Evolutionary conservation across 2,888 invertebrate species (phyloP), one percentile per base, ranked within the genome.

Genomic region (Pollenia labialis): DNA sequence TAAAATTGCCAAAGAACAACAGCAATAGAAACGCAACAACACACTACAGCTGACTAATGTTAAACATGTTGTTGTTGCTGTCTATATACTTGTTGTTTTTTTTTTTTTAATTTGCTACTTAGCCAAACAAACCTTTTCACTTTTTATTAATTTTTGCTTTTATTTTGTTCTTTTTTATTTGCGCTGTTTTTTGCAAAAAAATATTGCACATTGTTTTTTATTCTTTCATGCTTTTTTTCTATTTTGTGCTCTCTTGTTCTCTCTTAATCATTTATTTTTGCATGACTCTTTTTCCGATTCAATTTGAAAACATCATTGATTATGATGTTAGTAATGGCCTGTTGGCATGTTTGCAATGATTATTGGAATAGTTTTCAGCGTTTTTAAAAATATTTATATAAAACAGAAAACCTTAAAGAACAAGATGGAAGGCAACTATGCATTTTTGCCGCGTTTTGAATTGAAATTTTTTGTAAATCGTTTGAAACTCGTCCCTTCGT

Each of bases 71-170:
- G 44, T 64, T 74, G 18, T 64, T 58, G 50, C 18, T 56, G 46
- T 60, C 44, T 46, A 18, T 11, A 46, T 42, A 46, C n/a, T 58
- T 71, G 42, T 71, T 76, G 16, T 40, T 58, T 18, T 6, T 68
- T n/a, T 52, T 54, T 11, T 66, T 44, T 2, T n/a, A 4, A 14
- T 71, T 75, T 76, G 42, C 48, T 42, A 11, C 56, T 72, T 60
- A 66, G 23, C 48, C 60, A 75, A 86, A 86, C 83, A 81, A 84
- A 77, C 77, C 84, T 84, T 84, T 87, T 87, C 77, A 87, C 83
- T 87, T 87, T 86, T 87, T 68, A 82, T 71, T 46, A 46, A 60
- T 23, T 23, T 23, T 23, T 74, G 40, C 44, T 72, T 46, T 77
- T 56, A 66, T 4, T 64, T 58, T 74, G 23, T 16, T 74, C 10